Conservation (phyloP, 2,888 invertebrate species). For the Saturnia japonica region DNA sequence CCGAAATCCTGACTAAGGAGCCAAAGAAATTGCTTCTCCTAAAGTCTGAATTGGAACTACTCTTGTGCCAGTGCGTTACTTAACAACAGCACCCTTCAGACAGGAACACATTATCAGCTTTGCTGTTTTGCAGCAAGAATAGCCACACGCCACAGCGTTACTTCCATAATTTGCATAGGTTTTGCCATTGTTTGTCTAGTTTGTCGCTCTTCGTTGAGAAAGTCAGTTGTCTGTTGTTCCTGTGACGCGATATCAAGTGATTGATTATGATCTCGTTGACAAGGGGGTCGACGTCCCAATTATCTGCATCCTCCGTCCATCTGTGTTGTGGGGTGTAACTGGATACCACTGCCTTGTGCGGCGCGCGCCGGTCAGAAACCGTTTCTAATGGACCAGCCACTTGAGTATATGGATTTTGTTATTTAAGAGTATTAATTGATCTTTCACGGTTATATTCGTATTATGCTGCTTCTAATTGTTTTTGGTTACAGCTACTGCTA, state of each 20-base stretch:
- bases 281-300: neutral
- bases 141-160: no score
- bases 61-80: no score
- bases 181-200: no score
- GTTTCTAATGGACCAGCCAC: neutral
- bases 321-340: slow-evolving; percentile 4
- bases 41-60: no score
- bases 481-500: no score
- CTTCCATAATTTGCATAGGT: no score
- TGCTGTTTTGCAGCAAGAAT: no score
- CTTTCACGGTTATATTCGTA: neutral
- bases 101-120: no score
- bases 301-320: slow-evolving; percentile 1
- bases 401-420: neutral
- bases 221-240: neutral
- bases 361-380: neutral
- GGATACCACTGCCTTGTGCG: neutral
- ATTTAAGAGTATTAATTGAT: neutral
- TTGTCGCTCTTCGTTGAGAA: neutral
- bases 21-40: no score
- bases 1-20: no score
- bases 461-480: no score
- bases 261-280: neutral
- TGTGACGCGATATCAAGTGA: neutral
- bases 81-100: no score